Evolutionary conservation across 2,888 invertebrate species (phyloP), one percentile per base, ranked within the genome.

Genomic region (Rosalia funebris): DNA sequence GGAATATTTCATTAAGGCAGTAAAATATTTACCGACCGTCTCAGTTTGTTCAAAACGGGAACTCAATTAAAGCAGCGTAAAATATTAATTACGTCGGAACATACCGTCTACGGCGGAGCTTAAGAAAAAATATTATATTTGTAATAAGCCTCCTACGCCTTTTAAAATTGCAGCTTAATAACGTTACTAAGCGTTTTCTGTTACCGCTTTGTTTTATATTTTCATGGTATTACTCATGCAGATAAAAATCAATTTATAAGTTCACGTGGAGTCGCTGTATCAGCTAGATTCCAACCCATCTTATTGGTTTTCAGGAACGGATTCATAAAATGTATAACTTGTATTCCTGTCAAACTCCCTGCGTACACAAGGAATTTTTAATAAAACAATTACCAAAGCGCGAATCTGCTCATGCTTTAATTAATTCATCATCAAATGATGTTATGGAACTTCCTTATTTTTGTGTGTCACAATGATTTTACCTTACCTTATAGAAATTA

Each of bases 51-150:
- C 44, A 14, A 25, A 20, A 20, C 15, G 11, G 44, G 20, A 44
- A 44, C 25, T 44, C 44, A 44, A 44, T 44, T 44, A 44, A 25
- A 44, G 44, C 20, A 12, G 44, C 11, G 44, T 44, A 44, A 44
- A 44, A 44, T 44, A 44, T 44, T 44, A 44, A 44, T 44, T 44
- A 44, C 19, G 20, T 19, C 20, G n/a, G 44, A 44, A 25, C 19
- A 25, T 44, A 12, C 44, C 3, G 10, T 9, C 39, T 16, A 16
- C n/a, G 15, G 10, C 20, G 5, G n/a, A 12, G 12, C 19, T n/a
- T 11, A 25, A 44, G 14, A 44, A 44, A 12, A 44, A 12, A 11
- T 20, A 11, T 44, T 17, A 25, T 25, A 44, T 25, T 25, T 25
- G 25, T 11, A 44, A 44, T 44, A 9, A 11, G 12, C 12, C 12